Evolutionary conservation across 2,113 vertebrate species (phyloP).

Genomic region (Oreochromis spilurus): DNA sequence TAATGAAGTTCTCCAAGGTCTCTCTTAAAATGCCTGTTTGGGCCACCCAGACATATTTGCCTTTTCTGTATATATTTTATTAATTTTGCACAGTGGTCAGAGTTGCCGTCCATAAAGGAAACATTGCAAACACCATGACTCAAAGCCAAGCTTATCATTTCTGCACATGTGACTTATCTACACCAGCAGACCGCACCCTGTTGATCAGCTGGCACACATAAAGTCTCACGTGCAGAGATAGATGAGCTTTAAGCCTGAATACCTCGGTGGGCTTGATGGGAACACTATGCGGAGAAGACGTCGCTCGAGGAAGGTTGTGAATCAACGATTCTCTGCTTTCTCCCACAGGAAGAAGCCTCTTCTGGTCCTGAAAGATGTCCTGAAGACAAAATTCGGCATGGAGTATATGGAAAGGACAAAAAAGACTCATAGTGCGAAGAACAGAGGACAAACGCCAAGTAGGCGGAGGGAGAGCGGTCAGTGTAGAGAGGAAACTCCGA

Average conservation of each 20-base stretch:
- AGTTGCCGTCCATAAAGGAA: neutral
- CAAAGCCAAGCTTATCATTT: constrained; percentile 34
- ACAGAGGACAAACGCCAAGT: neutral
- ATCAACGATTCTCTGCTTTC: neutral
- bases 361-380: constrained; percentile 62
- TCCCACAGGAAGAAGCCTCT: constrained; percentile 39
- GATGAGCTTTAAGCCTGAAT: neutral
- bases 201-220: neutral
- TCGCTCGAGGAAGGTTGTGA: neutral
- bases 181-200: neutral
- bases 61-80: neutral
- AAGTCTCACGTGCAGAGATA: neutral
- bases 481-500: neutral
- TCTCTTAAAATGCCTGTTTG: neutral
- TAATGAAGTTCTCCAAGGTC: neutral
- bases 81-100: neutral
- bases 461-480: neutral
- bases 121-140: neutral
- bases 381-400: constrained; percentile 59
- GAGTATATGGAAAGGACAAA: constrained; percentile 35
- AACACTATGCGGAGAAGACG: neutral
- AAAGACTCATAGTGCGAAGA: neutral
- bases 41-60: neutral
- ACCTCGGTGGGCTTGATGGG: neutral
- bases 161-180: constrained; percentile 41